Evolutionary conservation across 2,797 vertebrate species (phyloP).

Genomic region (Prunella strophiata): DNA sequence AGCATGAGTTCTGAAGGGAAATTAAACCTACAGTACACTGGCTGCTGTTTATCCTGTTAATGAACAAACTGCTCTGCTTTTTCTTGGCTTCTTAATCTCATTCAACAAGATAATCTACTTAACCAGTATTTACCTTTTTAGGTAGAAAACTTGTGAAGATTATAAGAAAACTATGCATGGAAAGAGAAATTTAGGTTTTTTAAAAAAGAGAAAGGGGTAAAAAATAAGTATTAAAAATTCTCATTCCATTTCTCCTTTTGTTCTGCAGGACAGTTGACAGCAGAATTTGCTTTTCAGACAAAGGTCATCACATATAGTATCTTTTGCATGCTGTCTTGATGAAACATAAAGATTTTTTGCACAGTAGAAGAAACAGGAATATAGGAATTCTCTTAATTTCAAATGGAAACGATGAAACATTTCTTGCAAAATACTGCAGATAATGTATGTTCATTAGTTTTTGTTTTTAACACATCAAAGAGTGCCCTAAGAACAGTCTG

Average conservation of each 20-base stretch:
- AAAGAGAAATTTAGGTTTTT: not conserved
- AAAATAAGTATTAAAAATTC: not conserved
- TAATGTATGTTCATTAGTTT: not conserved
- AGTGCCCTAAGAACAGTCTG: rapidly evolving
- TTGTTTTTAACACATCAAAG: not conserved
- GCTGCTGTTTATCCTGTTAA: not conserved
- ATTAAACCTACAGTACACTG: not conserved
- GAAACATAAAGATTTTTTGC: not conserved
- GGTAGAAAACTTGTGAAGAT: not conserved
- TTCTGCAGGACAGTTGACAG: not conserved
- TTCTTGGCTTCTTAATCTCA: not conserved
- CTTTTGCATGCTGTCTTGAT: not conserved
- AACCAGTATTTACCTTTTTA: not conserved
- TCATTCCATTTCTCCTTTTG: not conserved
- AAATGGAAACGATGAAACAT: rapidly evolving
- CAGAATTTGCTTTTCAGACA: not conserved
- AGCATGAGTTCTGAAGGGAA: not conserved
- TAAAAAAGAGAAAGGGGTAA: not conserved
- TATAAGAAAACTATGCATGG: not conserved
- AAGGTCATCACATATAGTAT: not conserved
- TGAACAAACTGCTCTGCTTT: not conserved
- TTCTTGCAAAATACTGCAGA: not conserved
- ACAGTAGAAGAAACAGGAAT: not conserved
- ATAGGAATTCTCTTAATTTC: not conserved
- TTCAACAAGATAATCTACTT: not conserved